Base-by-base conservation (phyloP, 2,888 invertebrate genomes). In the Cheiracanthium punctorium region DNA sequence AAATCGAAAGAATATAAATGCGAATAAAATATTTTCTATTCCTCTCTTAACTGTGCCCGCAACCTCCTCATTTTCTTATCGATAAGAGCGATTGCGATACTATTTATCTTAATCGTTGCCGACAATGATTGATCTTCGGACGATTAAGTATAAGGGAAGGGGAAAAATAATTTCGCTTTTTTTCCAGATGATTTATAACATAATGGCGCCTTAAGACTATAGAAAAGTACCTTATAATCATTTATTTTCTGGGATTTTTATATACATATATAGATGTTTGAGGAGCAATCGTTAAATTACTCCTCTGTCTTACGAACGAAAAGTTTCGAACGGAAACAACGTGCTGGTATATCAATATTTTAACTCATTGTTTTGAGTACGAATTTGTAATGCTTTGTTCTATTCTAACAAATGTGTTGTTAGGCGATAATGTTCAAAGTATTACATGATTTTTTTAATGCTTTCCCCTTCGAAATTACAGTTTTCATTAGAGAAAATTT, bases 71-170 rank as follows among this genome's bases (percentile, higher is more conserved):
- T 79, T 79, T 74, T 79, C 79, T 74, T 74, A 85, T 85, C 69
- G 69, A 69, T 74, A 73, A 30, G 69, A 79, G 37, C 71, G 72
- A 84, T 84, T 73, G 77, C 73, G 41, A 79, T 74, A 74, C 79
- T 74, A 85, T 85, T 85, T 79, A 85, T 85, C 84, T 80, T 85
- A 85, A 85, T 85, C 84, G 84, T 74, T 79, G 30, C 43, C 79
- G 79, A 79, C 84, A 74, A 79, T 79, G 84, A 85, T 85, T 77
- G 84, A 85, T 85, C 72, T 74, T 30, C 84, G 69, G 69, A 80
- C 79, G 84, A 85, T 85, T 85, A 85, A 85, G 79, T 69, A 64
- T 85, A 20, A 71, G 70, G 65, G 48, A 33, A 80, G 58, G 43
- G 33, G 32, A 48, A 69, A 65, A 73, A 79, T 70, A 72, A 64